A percentile compares a stretch with the other conserved stretches of the same genome.
Evolutionary conservation across 2,797 vertebrate species (phyloP).

Genomic region (Siniperca undulata): DNA sequence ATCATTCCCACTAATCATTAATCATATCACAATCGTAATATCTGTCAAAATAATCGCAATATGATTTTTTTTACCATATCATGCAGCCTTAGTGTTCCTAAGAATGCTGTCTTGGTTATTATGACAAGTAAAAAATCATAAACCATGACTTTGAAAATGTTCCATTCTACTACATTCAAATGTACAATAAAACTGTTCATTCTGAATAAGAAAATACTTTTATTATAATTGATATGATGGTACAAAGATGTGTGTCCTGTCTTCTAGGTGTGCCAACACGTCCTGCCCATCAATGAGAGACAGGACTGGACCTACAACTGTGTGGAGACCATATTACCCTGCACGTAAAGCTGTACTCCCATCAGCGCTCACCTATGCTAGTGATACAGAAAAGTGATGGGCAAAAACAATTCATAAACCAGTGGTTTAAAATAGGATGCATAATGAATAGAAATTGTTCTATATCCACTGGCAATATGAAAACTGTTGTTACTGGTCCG

Average conservation of each 20-base stretch:
- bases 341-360: conserved; percentile 34
- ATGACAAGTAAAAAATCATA: background rate
- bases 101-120: background rate
- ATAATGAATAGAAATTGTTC: conserved; percentile 3
- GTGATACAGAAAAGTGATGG: background rate
- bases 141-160: background rate
- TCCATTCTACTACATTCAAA: background rate
- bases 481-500: background rate
- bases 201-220: background rate
- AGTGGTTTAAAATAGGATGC: background rate
- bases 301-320: conserved; percentile 93
- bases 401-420: background rate
- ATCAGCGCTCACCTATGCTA: background rate
- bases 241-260: conserved; percentile 32
- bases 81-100: background rate
- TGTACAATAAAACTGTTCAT: background rate
- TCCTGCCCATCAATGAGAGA: conserved; percentile 88
- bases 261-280: conserved; percentile 92
- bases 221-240: background rate
- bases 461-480: background rate
- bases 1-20: too few relatives aligned
- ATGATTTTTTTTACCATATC: too few relatives aligned
- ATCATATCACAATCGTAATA: too few relatives aligned
- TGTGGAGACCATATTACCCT: conserved; percentile 86
- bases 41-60: too few relatives aligned